Conservation (phyloP, 2,888 invertebrate genomes). For the Trachelus tabidus region DNA sequence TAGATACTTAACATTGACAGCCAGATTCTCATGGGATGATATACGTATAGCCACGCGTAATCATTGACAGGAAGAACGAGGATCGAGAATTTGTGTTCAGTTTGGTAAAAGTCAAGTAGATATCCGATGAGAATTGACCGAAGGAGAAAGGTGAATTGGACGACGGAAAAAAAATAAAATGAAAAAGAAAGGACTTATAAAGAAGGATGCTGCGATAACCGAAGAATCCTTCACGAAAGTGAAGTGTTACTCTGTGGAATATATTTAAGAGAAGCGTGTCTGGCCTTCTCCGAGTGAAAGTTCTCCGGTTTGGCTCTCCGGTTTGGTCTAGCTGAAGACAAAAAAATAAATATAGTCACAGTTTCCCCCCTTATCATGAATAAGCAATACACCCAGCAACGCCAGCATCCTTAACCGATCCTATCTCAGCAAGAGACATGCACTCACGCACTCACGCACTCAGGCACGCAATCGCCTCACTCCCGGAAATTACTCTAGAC, state of each 20-base stretch:
- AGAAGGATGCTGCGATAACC: background rate
- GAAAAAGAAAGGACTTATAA: background rate
- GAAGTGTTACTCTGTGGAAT: constrained; percentile 49
- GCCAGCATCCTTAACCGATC: background rate
- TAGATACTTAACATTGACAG: background rate
- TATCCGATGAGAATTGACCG: background rate
- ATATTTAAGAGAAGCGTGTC: constrained; percentile 41
- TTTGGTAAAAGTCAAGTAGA: background rate
- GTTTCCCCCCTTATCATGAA: background rate
- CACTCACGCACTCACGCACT: constrained; percentile 5
- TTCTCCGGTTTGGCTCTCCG: constrained; percentile 29
- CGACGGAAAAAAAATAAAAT: background rate
- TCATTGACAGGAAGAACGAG: background rate
- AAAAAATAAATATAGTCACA: background rate
- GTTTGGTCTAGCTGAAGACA: background rate
- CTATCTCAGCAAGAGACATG: constrained; percentile 8
- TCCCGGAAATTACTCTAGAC: constrained; percentile 28
- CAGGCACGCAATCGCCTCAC: constrained; percentile 13
- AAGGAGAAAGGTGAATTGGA: background rate
- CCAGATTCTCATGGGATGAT: too few species aligned
- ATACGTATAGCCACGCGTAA: too few species aligned
- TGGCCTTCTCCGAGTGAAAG: constrained; percentile 49
- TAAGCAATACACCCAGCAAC: background rate
- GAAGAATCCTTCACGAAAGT: constrained; percentile 43
- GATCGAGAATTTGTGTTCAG: background rate